Base-by-base conservation (phyloP, 1,140 invertebrate genomes). In the Drosophila rhopaloa region DNA sequence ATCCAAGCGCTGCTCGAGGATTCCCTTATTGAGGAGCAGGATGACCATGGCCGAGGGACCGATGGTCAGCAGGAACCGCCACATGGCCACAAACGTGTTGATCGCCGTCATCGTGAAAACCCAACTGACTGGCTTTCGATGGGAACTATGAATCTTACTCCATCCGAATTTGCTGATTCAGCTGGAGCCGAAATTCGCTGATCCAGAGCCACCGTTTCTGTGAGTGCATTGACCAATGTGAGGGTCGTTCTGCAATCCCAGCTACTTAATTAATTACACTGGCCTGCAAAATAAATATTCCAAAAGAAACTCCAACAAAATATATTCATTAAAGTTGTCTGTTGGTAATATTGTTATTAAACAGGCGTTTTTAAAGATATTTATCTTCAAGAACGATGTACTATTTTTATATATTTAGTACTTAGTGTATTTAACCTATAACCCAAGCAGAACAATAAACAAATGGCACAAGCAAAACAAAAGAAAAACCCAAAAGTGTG, bases 1-100 rank as follows among this genome's bases (percentile, higher is more conserved):
- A 65, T 97, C 96, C 0, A 94, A 94, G 24, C 96, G 93, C 56
- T 94, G 93, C 1, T 94, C 79, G 58, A 94, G 85, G 27, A 96
- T 95, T 1, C 94, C 91, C 65, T 94, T 93, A 29, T 95, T 93
- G 0, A 96, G 86, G 19, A 95, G 74, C 2, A 96, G 79, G 1
- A 96, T 66, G 43, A 96, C 93, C 47, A 93, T 92, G 5, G 96
- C 90, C 43, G 94, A 94, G 8, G 95, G 94, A 0, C 94, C 93
- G 5, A 95, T 92, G 0, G 94, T 94, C 55, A 95, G 90, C 41
- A 94, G 92, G 48, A 96, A 95, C 51, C 95, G 93, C 76, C 89
- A 81, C 56, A 88, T 74, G 29, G 92, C 77, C 50, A 82, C 73
- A 2, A 89, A 74, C 8, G 82, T 91, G 11, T 82, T 86, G 6